Evolutionary conservation across 2,113 vertebrate genomes (phyloP).

Genomic region (Stegostoma tigrinum): DNA sequence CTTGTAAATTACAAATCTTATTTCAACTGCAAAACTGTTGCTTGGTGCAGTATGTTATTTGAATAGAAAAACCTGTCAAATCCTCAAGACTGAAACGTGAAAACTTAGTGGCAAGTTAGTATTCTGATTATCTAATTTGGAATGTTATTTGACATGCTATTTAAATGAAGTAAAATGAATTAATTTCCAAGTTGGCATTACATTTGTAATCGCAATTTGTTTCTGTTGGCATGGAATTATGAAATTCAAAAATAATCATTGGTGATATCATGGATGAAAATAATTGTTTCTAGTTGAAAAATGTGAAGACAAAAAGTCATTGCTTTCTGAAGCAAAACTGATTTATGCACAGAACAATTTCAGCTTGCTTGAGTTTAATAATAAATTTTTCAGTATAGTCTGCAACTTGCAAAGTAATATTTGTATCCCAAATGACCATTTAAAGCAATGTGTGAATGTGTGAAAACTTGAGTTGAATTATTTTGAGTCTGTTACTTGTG

Average conservation of each 20-base stretch:
- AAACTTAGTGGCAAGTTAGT: neutral
- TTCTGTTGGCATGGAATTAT: neutral
- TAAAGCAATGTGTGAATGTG: neutral
- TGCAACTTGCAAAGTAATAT: neutral
- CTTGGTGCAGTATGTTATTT: neutral
- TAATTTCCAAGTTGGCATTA: neutral
- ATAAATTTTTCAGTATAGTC: neutral
- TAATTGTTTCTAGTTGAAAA: neutral
- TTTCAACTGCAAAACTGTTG: neutral
- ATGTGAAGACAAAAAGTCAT: neutral
- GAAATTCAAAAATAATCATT: neutral
- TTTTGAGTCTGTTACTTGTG: neutral
- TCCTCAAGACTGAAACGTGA: neutral
- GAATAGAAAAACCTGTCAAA: neutral
- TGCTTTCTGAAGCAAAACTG: neutral
- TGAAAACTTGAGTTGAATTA: constrained; percentile 6
- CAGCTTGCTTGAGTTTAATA: neutral
- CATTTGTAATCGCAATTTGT: too few species aligned
- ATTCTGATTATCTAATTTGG: neutral
- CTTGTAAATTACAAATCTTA: neutral
- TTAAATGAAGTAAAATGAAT: neutral
- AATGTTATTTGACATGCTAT: neutral
- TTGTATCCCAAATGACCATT: neutral
- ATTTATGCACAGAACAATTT: neutral
- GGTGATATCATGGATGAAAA: neutral